Evolutionary conservation across 2,888 invertebrate species (phyloP), one percentile per base, ranked within the genome.

Genomic region (Prenolepis imparis): DNA sequence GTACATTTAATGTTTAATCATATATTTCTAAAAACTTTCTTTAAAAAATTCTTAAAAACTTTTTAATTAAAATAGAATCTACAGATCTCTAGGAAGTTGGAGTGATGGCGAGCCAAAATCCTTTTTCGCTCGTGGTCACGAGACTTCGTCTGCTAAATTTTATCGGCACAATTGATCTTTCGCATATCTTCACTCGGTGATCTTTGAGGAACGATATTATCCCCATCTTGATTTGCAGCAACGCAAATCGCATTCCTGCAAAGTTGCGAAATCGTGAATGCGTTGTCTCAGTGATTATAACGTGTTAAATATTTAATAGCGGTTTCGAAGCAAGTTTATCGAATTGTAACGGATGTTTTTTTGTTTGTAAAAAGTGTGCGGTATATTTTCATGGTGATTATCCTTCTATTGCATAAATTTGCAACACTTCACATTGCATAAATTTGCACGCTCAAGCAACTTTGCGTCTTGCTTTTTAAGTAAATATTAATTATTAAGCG

Each of bases 161-260:
- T 24, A 94, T 93, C 4, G 94, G 93, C 12, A 88, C 81, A 8
- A 86, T 78, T 0, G 94, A 92, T 86, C 92, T 93, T 55, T 92
- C 91, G 78, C 93, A 93, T 21, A 90, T 74, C 66, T 93, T 93
- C 44, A 86, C 90, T 66, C 83, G 94, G 68, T 93, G 92, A 28
- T 95, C 93, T 55, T 92, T 94, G 66, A 96, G 88, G 24, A 95
- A 94, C 21, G 95, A 93, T 24, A 95, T 94, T 81, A 96, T 91
- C 0, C 95, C 96, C 66, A 96, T 93, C 93, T 96, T 96, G 36
- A 95, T 95, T 93, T 96, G 96, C 73, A 96, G 92, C 91, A 95
- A 94, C 1, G 96, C 96, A 87, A 96, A 96, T 80, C 96, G 94
- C 94, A 95, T 95, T 64, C 96, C 96, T 96, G 91, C 67, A 95